Percentiles rank a stretch among this genome's conserved stretches.
Conservation (phyloP, 2,797 vertebrate species). For the Rhinella marina region DNA sequence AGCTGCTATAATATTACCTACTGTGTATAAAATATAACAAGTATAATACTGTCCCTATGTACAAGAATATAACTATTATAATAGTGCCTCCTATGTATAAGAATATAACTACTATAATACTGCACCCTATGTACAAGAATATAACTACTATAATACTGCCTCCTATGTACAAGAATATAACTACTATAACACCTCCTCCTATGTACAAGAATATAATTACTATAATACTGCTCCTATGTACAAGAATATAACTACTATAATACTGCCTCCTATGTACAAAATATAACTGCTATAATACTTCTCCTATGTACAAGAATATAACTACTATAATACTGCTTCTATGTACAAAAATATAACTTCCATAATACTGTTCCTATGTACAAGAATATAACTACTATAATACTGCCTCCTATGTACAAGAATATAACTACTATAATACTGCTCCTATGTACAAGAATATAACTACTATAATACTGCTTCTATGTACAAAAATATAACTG, state of each 20-base stretch:
- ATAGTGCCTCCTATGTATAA: background rate
- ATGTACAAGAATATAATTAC: no score
- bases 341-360: background rate
- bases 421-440: background rate
- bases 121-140: background rate
- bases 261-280: background rate
- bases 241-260: no score
- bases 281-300: background rate
- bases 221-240: no score
- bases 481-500: background rate
- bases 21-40: background rate
- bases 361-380: no score
- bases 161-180: background rate
- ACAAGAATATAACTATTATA: slow-evolving; percentile 13
- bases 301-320: background rate
- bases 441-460: background rate
- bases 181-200: no score
- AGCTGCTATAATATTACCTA: background rate
- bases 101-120: slow-evolving; percentile 14
- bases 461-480: no score
- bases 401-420: background rate
- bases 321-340: background rate
- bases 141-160: background rate
- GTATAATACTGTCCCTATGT: background rate
- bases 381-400: background rate